Evolutionary conservation across 2,888 invertebrate genomes (phyloP).

Genomic region (Drosophila meridionalis): DNA sequence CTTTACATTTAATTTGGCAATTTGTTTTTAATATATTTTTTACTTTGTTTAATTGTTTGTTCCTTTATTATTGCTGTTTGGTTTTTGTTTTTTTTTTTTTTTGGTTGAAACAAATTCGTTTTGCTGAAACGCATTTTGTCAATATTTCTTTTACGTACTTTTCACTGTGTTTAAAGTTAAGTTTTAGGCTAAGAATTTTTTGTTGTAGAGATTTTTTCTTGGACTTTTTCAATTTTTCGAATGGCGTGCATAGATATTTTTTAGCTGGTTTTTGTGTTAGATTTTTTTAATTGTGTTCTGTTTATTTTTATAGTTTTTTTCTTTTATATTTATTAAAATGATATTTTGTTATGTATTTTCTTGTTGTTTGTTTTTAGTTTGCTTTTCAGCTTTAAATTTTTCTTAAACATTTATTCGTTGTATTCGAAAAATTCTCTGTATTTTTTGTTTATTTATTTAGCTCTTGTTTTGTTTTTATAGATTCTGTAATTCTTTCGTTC

Average conservation of each 20-base stretch:
- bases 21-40: slow-evolving; percentile 39
- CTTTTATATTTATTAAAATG: slow-evolving; percentile 3
- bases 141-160: slow-evolving; percentile 42
- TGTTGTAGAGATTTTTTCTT: slow-evolving; percentile 35
- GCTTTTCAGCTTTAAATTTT: slow-evolving; percentile 48
- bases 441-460: slow-evolving; percentile 13
- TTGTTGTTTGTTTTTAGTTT: slow-evolving; percentile 10
- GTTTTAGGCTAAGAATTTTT: slow-evolving; percentile 64
- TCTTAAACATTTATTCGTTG: slow-evolving; percentile 78
- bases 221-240: slow-evolving; percentile 29
- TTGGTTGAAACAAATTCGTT: slow-evolving; percentile 71
- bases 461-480: slow-evolving; percentile 29
- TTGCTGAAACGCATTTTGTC: slow-evolving; percentile 71
- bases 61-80: slow-evolving; percentile 56
- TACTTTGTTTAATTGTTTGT: slow-evolving; percentile 34
- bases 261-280: slow-evolving; percentile 39
- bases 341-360: slow-evolving; percentile 13
- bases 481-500: slow-evolving; percentile 19
- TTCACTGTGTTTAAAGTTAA: slow-evolving; percentile 32
- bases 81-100: slow-evolving; percentile 11
- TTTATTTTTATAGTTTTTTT: neutral
- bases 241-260: slow-evolving; percentile 31
- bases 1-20: slow-evolving; percentile 63
- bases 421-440: slow-evolving; percentile 77
- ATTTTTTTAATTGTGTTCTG: neutral